Evolutionary conservation across 2,797 vertebrate species (phyloP), one percentile per base, ranked within the genome.

Genomic region (Pseudopleuronectes americanus): DNA sequence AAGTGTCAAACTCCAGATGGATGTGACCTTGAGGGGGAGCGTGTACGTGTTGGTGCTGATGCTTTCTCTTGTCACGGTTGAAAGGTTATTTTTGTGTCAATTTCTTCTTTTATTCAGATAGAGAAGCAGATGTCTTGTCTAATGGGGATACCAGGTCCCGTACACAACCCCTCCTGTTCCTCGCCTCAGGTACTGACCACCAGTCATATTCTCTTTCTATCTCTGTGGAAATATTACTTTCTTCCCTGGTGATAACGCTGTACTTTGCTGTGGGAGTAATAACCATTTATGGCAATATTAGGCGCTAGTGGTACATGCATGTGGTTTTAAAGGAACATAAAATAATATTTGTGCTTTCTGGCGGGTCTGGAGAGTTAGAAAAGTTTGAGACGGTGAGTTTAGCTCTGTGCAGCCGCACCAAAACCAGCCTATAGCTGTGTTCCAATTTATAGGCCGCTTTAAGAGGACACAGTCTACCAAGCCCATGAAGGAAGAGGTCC

Each of bases 121-220:
- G 96, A 98, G 90, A 96, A 97, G 89, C 98, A 97, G 92, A 98
- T 99, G 96, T 87, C 90, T 87, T 96, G 94, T 92, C 94, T 97
- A 93, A 97, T 99, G 97, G 96, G 95, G 75, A 95, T 97, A 93
- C 96, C 96, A 90, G 96, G 96, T 57, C 96, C 96, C n/a, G 92
- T 94, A 89, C 96, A 98, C 93, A 97, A 82, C 90, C 95, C 94
- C 63, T 93, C 96, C 1, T 97, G 96, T 71, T 96, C 96, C 85
- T 96, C 96, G 80, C 95, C 97, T 79, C 97, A 97, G 93, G 96
- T 97, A 84, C 93, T 91, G 59, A 92, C 92, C 94, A 95, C 83
- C 96, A n/a, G 93, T 76, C 91, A 95, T 95, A 93, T 94, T 85
- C 83, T 59, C 55, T 73, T 57, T 49, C 56, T 63, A 48, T 61